Evolutionary conservation across 2,888 invertebrate species (phyloP), one percentile per base, ranked within the genome.

Genomic region (Fragum fragum): DNA sequence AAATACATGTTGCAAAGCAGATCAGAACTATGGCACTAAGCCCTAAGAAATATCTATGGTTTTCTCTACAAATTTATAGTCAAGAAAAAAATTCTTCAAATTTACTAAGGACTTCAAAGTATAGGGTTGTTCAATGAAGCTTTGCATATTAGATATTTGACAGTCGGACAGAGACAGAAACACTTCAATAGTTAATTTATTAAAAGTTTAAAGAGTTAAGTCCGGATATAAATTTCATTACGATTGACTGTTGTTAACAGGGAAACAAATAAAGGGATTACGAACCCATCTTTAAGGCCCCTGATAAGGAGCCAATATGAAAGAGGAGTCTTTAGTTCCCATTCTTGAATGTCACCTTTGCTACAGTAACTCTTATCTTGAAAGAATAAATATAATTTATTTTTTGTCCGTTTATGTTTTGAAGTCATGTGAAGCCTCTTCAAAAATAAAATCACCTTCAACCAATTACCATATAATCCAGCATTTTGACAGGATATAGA

Each of bases 151-250:
- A 36, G 32, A 36, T 36, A 6, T 6, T 36, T 36, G 3, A 36
- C 32, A 36, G 32, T 36, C 32, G 32, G 32, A 36, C 32, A 36
- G 32, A 6, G 32, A 36, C 32, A 36, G 32, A 6, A 3, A 36
- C 32, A 36, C 32, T 36, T 9, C 3, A 18, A 3, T 9, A 47
- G 47, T 47, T 47, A n/a, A 47, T 47, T 47, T 47, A 47, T 47
- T 47, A 47, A 39, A 47, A 47, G 47, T 47, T 47, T 47, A 14
- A 47, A 47, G 47, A n/a, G 7, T 47, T 47, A 47, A 47, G 47
- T 36, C 74, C 68, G 74, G 74, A 74, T 66, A 74, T 68, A 74
- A 74, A 74, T 74, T 52, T 66, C 68, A 66, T 74, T 74, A 32
- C 32, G 39, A 74, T 66, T 1, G 68, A 68, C 66, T 74, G 74